Evolutionary conservation across 2,888 invertebrate species (phyloP).

Genomic region (Apantesis nais): DNA sequence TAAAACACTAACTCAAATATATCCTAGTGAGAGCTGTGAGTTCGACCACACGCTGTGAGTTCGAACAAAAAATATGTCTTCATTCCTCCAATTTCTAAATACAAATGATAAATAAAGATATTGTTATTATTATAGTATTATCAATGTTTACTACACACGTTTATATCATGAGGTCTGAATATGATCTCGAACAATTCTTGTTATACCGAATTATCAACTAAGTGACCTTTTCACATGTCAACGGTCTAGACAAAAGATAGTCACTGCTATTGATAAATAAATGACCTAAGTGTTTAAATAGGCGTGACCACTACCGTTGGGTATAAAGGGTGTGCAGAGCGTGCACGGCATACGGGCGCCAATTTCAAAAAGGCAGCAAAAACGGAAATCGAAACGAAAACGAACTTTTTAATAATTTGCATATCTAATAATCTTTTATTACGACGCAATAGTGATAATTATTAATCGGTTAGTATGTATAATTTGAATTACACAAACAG

Average conservation of each 20-base stretch:
- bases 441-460: too few relatives aligned
- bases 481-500: too few relatives aligned
- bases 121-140: conserved; percentile 18
- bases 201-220: background rate
- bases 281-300: too few relatives aligned
- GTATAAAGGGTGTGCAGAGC: too few relatives aligned
- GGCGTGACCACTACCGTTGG: too few relatives aligned
- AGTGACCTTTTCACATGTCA: conserved; percentile 1
- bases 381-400: too few relatives aligned
- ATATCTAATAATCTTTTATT: too few relatives aligned
- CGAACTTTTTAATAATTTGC: too few relatives aligned
- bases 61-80: conserved; percentile 18
- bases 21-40: background rate
- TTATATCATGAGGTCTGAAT: conserved; percentile 10
- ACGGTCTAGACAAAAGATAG: background rate
- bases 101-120: conserved; percentile 32
- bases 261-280: background rate
- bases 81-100: conserved; percentile 21
- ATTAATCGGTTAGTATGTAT: too few relatives aligned
- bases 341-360: too few relatives aligned
- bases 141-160: conserved; percentile 17
- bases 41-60: background rate
- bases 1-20: background rate
- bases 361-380: too few relatives aligned
- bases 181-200: background rate